Evolutionary conservation across 2,113 vertebrate genomes (phyloP).

Genomic region (Collichthys lucidus): DNA sequence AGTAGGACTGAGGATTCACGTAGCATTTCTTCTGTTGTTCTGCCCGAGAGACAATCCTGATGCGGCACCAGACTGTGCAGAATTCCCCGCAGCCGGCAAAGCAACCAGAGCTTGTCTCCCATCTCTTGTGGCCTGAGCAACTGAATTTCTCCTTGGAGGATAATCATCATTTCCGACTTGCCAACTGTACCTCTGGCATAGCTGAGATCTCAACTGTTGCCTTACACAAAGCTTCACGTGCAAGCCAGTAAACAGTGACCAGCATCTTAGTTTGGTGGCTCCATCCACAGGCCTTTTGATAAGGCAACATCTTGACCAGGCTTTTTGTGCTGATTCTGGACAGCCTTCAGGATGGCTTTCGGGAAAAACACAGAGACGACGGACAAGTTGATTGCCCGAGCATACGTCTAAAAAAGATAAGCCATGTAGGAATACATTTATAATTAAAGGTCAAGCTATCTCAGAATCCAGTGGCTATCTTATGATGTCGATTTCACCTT

Average conservation of each 20-base stretch:
- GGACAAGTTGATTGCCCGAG: neutral
- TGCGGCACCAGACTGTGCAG: neutral
- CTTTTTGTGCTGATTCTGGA: neutral
- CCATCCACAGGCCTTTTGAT: neutral
- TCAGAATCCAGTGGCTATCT: too few relatives aligned
- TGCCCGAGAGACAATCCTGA: constrained; percentile 27
- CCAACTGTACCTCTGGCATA: constrained; percentile 39
- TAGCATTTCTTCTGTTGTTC: constrained; percentile 17
- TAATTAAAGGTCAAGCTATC: neutral
- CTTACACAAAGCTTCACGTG: constrained; percentile 15
- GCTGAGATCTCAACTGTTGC: constrained; percentile 29
- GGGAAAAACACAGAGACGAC: neutral
- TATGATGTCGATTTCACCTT: too few relatives aligned
- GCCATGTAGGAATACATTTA: neutral
- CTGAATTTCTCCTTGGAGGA: constrained; percentile 25
- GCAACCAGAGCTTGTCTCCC: constrained; percentile 18
- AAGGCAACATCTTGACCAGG: constrained; percentile 27
- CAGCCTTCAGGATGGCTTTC: neutral
- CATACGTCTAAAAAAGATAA: neutral
- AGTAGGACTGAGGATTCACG: constrained; percentile 8
- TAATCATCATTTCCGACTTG: constrained; percentile 30
- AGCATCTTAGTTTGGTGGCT: constrained; percentile 20
- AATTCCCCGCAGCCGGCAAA: constrained; percentile 26
- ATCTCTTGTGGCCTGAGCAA: constrained; percentile 23
- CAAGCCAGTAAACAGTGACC: constrained; percentile 19